These are phyloP conservation scores for Nyctibius bracteatus DNA, from an alignment of 2,113 vertebrate genomes.

Conservation along the genomic window DNA sequence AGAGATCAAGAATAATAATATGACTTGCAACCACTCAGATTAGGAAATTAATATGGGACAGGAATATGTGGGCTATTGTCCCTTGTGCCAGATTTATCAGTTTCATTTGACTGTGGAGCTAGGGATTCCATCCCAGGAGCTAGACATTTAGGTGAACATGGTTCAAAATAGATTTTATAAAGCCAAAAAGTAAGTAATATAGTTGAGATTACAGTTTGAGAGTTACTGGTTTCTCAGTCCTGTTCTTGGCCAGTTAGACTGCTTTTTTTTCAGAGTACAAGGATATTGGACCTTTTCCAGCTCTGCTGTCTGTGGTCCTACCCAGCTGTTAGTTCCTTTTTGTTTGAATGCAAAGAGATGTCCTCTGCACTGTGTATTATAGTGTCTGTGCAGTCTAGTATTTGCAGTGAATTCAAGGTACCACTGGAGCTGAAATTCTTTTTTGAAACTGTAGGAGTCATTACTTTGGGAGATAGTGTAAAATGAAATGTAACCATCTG, in stretches of 20 bases:
- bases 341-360: background rate
- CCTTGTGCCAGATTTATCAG: background rate
- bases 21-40: background rate
- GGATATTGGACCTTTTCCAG: background rate
- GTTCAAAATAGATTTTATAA: background rate
- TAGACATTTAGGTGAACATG: background rate
- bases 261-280: background rate
- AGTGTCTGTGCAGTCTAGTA: background rate
- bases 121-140: background rate
- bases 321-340: background rate
- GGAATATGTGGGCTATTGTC: background rate
- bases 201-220: background rate
- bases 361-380: background rate
- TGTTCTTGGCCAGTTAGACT: background rate
- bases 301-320: background rate
- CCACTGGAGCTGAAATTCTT: background rate
- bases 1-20: background rate
- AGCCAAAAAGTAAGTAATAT: background rate
- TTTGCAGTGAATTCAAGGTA: background rate
- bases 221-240: background rate
- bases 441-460: background rate
- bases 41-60: background rate
- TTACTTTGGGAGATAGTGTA: background rate
- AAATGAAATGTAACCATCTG: background rate
- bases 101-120: background rate